Evolutionary conservation across 2,113 vertebrate species (phyloP).

Genomic region (Pogonocichla stellata): DNA sequence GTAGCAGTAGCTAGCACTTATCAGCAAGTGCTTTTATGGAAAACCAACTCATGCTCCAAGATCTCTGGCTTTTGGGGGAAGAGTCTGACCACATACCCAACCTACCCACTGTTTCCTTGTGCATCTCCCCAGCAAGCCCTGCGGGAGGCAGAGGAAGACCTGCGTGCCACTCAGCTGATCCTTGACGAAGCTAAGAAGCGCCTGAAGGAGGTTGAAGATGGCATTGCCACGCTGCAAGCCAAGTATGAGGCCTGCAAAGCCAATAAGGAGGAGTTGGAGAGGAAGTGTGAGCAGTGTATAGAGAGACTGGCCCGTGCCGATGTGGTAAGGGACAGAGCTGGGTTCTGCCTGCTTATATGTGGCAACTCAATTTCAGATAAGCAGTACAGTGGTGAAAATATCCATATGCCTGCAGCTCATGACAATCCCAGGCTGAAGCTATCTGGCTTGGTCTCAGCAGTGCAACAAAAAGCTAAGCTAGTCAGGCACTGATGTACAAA

Average conservation of each 20-base stretch:
- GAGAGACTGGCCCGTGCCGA: conserved; percentile 79
- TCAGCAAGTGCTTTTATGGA: not conserved
- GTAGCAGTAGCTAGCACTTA: not conserved
- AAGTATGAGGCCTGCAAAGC: conserved; percentile 82
- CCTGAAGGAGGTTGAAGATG: conserved; percentile 78
- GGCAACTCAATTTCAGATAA: not conserved
- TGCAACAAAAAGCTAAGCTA: not conserved
- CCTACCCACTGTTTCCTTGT: not conserved
- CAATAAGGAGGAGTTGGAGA: conserved; percentile 87
- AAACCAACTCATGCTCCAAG: not conserved
- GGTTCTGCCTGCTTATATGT: not conserved
- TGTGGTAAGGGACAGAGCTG: conserved; percentile 69
- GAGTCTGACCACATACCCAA: not conserved
- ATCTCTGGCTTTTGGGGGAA: not conserved
- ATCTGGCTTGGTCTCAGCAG: not conserved
- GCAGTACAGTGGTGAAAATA: not conserved
- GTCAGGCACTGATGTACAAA: not conserved
- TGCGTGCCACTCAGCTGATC: conserved; percentile 78
- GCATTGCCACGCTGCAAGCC: conserved; percentile 80
- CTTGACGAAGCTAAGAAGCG: conserved; percentile 81
- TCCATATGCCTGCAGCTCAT: not conserved
- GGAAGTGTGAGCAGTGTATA: conserved; percentile 86
- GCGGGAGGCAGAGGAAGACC: conserved; percentile 82
- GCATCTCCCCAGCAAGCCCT: conserved; percentile 77
- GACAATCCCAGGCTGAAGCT: not conserved